Evolutionary conservation across 2,797 vertebrate genomes (phyloP), one percentile per base, ranked within the genome.

Genomic region (Euphonia xanthogaster): DNA sequence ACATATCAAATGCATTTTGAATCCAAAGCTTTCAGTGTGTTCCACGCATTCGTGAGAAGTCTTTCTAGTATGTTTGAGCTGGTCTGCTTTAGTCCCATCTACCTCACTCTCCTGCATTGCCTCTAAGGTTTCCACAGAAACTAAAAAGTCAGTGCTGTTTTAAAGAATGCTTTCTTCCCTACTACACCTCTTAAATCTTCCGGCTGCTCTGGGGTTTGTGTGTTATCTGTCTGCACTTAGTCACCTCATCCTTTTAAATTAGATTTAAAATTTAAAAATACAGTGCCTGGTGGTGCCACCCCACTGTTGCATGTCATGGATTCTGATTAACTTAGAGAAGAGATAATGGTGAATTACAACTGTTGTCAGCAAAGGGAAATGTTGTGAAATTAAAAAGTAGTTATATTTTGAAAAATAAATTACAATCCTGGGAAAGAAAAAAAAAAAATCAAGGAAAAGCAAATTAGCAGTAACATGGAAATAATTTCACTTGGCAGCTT

Each of bases 181-280:
- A 15, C 60, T 87, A 65, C 70, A 82, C 73, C 80, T 95, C 93
- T 90, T 97, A 85, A 96, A 91, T 94, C 88, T 94, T 89, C 71
- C 33, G 57, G 68, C 78, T 90, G 80, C 77, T 82, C 2, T 93
- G 77, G n/a, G 71, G 24, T 57, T 87, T 91, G 77, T 89, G 39
- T 82, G 74, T 71, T 91, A 66, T 84, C 78, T 96, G 86, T 88
- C 80, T 24, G 12, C 71, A 74, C 70, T 79, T 77, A 71, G 60
- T 89, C 84, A 92, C 86, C 55, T 94, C 74, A 90, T 80, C 39
- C 39, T 90, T 92, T 96, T 66, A 92, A 93, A 88, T 93, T 63
- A 94, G 77, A 62, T 86, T 73, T 73, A 70, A 77, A 81, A 87
- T 93, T 67, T 61, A 11, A 79, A 80, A 87, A 71, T 79, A 17